phyloP scores from a whole-genome alignment of 1,140 invertebrate species.

The Globodera rostochiensis region DNA sequence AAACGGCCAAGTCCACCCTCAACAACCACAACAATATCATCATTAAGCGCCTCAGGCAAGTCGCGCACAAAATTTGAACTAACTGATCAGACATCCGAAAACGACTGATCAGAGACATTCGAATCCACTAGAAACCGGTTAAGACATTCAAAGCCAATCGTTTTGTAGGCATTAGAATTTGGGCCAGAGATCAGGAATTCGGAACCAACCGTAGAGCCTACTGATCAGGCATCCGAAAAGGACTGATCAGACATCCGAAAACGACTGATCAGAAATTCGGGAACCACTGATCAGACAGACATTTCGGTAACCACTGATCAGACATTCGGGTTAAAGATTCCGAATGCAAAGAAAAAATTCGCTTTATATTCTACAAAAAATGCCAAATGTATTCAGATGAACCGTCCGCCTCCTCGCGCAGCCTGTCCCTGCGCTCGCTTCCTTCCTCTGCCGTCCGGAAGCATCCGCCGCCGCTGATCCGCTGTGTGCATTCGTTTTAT shows the following conservation, averaged over 20 bases:
- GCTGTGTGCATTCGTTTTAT: constrained; percentile 21
- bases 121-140: no score
- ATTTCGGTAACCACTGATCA: no score
- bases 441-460: not conserved
- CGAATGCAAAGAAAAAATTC: no score
- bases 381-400: not conserved
- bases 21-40: not conserved
- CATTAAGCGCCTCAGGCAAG: not conserved
- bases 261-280: no score
- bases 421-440: not conserved
- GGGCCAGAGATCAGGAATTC: no score
- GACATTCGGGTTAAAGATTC: no score
- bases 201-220: no score
- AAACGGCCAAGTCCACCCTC: not conserved
- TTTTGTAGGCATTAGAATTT: no score
- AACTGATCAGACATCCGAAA: not conserved
- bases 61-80: not conserved
- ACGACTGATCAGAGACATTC: not conserved
- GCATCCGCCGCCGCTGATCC: constrained; percentile 16
- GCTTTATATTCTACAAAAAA: not conserved
- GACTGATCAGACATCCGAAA: no score
- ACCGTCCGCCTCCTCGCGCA: not conserved
- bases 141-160: no score
- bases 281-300: no score
- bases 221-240: no score